phyloP scores from a whole-genome alignment of 2,888 invertebrate species.

The Lepidochrysops patricia region DNA sequence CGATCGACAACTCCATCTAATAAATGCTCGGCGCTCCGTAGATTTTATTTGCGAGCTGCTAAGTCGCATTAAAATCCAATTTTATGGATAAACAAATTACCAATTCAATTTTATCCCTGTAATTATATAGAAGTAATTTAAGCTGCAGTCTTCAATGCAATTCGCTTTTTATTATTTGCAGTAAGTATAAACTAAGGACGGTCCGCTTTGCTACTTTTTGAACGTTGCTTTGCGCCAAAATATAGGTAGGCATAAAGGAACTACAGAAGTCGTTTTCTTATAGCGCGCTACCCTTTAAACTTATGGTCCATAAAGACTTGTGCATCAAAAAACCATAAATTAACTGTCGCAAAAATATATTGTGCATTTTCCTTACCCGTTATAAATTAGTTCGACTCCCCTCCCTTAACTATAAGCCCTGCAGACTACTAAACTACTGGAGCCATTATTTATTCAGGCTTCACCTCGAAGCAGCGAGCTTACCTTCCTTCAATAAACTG shows the following conservation, averaged over 20 bases:
- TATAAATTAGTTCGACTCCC: constrained; percentile 2
- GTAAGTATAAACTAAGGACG: no score
- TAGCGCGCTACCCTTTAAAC: no score
- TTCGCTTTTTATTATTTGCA: no score
- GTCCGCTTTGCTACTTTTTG: no score
- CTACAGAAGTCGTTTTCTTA: no score
- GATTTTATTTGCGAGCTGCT: constrained; percentile 9
- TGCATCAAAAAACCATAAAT: neutral
- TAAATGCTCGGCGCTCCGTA: neutral
- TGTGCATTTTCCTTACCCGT: neutral
- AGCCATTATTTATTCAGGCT: constrained; percentile 21
- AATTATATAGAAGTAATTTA: neutral
- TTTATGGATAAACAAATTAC: neutral
- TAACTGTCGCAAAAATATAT: neutral
- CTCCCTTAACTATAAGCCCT: neutral
- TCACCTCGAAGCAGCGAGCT: constrained; percentile 5
- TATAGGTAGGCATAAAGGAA: no score
- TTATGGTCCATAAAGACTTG: no score
- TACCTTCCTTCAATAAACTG: constrained; percentile 17
- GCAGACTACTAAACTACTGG: constrained; percentile 4
- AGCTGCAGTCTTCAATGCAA: no score
- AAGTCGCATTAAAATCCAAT: constrained; percentile 8
- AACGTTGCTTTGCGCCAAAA: no score
- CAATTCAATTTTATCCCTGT: neutral
- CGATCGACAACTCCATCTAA: constrained; percentile 4